Evolutionary conservation across 2,888 invertebrate genomes (phyloP), one percentile per base, ranked within the genome.

Genomic region (Junonia oenone): DNA sequence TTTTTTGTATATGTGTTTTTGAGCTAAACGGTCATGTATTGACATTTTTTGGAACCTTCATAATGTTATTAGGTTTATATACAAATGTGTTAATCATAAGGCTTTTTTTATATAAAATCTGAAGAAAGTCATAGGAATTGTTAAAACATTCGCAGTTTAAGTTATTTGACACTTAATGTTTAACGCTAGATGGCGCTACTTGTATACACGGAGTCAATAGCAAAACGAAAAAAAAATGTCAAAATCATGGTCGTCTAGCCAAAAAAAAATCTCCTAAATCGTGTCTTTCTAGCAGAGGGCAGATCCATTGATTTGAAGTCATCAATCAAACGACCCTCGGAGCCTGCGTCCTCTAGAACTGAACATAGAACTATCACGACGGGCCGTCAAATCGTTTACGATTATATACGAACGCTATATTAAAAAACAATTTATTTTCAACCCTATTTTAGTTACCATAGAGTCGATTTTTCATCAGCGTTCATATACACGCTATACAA

Each of bases 281-380:
- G n/a, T 13, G 51, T 46, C 46, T 55, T 37, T 56, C 13, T 55
- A 76, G 75, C 81, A 78, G 82, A 82, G 85, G 77, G 78, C 83
- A 81, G 83, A 85, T 86, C 88, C 89, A 84, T 82, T 81, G 83
- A 87, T 89, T 89, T 89, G 90, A 89, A 87, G 90, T 90, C 90
- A 90, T 90, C 90, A 90, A 90, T 90, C 90, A 87, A 82, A 83
- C 68, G 71, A 68, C 73, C 69, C 66, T 70, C 74, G 75, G 76
- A 80, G 84, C 76, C 81, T 80, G 79, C 87, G 87, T 86, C 84
- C 72, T 76, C 78, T 81, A 81, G 88, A 89, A 90, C 87, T 76
- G 86, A 87, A 75, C 86, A 87, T 86, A 88, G 84, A 78, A 68
- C 60, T 67, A 81, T 82, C 83, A 86, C 87, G 85, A 81, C 83